Evolutionary conservation across 2,888 invertebrate species (phyloP).

Genomic region (Horisme vitalbata): DNA sequence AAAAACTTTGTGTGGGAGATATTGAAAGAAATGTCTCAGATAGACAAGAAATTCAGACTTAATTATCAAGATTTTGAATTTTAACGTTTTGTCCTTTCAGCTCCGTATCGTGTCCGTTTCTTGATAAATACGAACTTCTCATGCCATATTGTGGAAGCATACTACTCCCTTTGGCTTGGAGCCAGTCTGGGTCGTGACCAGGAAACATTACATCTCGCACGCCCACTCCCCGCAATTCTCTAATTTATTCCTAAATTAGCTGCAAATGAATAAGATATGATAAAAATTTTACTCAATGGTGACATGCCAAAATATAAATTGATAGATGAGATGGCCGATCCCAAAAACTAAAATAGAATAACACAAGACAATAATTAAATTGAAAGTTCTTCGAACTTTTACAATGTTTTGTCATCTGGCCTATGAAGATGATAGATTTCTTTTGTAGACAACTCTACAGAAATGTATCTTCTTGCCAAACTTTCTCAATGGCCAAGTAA

Average conservation of each 20-base stretch:
- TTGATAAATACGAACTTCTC: not conserved
- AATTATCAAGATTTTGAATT: too few species aligned
- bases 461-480: too few species aligned
- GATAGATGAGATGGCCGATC: not conserved
- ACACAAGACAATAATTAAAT: too few species aligned
- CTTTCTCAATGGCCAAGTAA: too few species aligned
- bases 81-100: not conserved
- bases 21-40: too few species aligned
- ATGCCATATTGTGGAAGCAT: constrained; percentile 10
- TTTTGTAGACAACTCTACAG: too few species aligned
- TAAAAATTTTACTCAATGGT: not conserved
- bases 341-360: not conserved
- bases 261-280: too few species aligned
- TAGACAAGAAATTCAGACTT: too few species aligned
- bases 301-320: not conserved
- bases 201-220: constrained; percentile 13
- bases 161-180: constrained; percentile 8
- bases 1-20: too few species aligned
- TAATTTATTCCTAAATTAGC: not conserved
- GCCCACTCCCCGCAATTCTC: constrained; percentile 8
- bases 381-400: too few species aligned
- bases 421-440: too few species aligned
- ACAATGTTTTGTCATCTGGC: too few species aligned
- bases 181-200: constrained; percentile 15
- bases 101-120: not conserved